A percentile compares a stretch with the other conserved stretches of the same genome.
These are phyloP conservation scores for Halictus quadricinctus DNA, from an alignment of 2,888 invertebrate species.

Conservation along the genomic window DNA sequence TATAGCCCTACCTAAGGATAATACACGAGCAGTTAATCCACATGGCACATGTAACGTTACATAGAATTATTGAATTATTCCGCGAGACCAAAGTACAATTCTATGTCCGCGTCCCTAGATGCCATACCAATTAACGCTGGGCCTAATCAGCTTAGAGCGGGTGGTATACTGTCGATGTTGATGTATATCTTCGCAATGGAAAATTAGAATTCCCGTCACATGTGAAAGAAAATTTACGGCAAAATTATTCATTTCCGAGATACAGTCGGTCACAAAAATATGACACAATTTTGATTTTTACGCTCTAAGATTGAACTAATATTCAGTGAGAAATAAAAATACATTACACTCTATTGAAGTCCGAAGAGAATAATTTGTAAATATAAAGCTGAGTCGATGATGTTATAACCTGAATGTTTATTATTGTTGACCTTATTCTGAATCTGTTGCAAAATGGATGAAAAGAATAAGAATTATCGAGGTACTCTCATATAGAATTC, in stretches of 20 bases:
- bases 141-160: background rate
- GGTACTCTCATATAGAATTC: too few species aligned
- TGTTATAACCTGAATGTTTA: too few species aligned
- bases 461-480: too few species aligned
- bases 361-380: too few species aligned
- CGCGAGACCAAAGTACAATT: background rate
- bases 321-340: too few species aligned
- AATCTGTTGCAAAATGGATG: too few species aligned
- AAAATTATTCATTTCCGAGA: background rate
- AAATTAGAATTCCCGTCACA: background rate
- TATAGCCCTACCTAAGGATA: background rate
- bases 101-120: background rate
- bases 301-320: too few species aligned
- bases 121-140: background rate
- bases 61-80: slow-evolving; percentile 6
- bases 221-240: background rate
- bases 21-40: background rate
- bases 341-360: too few species aligned
- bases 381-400: too few species aligned
- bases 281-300: too few species aligned
- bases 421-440: too few species aligned
- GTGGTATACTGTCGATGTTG: background rate
- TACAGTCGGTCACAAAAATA: background rate
- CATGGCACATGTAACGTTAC: background rate
- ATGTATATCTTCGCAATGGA: background rate